phyloP scores from a whole-genome alignment of 2,113 vertebrate species.

The Cinclus mexicanus region DNA sequence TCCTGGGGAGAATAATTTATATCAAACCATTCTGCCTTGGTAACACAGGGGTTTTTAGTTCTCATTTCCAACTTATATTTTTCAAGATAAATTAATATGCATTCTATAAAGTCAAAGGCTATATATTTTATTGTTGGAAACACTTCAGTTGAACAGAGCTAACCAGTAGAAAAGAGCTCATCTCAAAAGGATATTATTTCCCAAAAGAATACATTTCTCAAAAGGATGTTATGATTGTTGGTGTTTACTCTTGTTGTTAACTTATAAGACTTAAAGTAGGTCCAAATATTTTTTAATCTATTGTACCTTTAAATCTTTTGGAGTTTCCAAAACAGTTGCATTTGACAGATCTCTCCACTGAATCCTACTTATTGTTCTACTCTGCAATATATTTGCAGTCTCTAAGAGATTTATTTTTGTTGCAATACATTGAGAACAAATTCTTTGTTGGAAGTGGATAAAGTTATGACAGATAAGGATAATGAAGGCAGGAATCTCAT shows the following conservation, averaged over 20 bases:
- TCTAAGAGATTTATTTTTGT: not conserved
- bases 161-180: not conserved
- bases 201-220: not conserved
- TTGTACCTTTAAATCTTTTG: not conserved
- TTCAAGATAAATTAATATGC: not conserved
- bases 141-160: not conserved
- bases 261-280: not conserved
- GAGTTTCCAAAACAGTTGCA: constrained; percentile 29
- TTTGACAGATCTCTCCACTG: not conserved
- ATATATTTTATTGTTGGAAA: not conserved
- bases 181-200: not conserved
- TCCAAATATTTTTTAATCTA: not conserved
- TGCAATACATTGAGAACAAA: not conserved
- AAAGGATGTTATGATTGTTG: not conserved
- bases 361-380: not conserved
- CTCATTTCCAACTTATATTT: not conserved
- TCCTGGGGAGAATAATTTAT: not conserved
- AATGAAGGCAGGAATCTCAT: not conserved
- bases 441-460: not conserved
- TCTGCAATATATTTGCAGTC: not conserved
- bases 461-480: not conserved
- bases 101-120: not conserved
- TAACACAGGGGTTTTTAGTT: not conserved
- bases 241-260: not conserved
- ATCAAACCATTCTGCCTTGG: constrained; percentile 17